Evolutionary conservation across 2,888 invertebrate species (phyloP).

Genomic region (Drosophila kambysellisi): DNA sequence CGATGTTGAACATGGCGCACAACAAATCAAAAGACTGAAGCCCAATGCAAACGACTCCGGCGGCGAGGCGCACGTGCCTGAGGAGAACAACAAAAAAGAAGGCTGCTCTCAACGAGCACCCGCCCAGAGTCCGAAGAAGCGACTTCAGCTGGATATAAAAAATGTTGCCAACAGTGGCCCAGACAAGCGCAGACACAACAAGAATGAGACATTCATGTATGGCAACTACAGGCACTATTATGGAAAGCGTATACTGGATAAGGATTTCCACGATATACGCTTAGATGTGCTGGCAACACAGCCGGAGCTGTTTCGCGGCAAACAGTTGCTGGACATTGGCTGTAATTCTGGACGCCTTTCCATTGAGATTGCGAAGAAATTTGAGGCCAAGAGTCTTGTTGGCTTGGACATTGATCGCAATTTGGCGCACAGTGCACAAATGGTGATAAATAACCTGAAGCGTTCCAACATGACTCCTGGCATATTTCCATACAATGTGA

Average conservation of each 20-base stretch:
- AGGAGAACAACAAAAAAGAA: neutral
- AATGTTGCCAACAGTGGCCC: neutral
- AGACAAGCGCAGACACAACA: slow-evolving; percentile 36
- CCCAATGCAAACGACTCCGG: neutral
- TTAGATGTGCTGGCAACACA: slow-evolving; percentile 88
- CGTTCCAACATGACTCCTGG: slow-evolving; percentile 63
- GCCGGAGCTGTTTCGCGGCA: slow-evolving; percentile 89
- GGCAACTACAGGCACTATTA: slow-evolving; percentile 88
- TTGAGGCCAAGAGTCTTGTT: slow-evolving; percentile 89
- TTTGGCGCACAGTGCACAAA: slow-evolving; percentile 86
- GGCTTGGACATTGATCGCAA: slow-evolving; percentile 94
- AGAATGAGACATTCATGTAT: slow-evolving; percentile 73
- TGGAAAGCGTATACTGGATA: slow-evolving; percentile 90
- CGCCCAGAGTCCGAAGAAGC: slow-evolving; percentile 59
- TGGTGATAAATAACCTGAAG: slow-evolving; percentile 54
- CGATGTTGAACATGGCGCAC: slow-evolving; percentile 4
- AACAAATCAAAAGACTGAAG: slow-evolving; percentile 52
- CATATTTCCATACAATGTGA: slow-evolving; percentile 91
- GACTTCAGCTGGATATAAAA: slow-evolving; percentile 42
- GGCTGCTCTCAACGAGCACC: slow-evolving; percentile 1
- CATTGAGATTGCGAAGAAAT: slow-evolving; percentile 90
- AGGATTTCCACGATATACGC: slow-evolving; percentile 89
- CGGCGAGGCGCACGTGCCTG: slow-evolving; percentile 1
- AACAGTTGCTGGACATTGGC: slow-evolving; percentile 93
- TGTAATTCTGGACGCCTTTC: slow-evolving; percentile 95